Evolutionary conservation across 2,797 vertebrate species (phyloP).

Genomic region (Galago senegalensis): DNA sequence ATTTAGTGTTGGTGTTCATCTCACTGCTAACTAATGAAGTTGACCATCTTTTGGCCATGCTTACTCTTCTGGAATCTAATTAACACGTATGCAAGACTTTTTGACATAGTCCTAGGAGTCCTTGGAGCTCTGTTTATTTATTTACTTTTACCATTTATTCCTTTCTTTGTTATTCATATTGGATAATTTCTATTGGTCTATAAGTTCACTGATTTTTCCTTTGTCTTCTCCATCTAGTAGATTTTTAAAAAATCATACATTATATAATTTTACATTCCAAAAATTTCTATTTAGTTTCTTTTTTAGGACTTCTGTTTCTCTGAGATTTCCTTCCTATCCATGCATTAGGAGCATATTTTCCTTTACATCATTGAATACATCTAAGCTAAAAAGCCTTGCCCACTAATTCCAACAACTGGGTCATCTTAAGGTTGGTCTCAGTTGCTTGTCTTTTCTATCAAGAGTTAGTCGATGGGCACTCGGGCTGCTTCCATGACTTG

Average conservation of each 20-base stretch:
- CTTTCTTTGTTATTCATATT: background rate
- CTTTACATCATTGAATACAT: background rate
- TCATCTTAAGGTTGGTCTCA: background rate
- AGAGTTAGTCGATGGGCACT: background rate
- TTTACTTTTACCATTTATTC: background rate
- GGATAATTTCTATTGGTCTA: background rate
- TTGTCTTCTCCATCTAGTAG: background rate
- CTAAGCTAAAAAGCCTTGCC: background rate
- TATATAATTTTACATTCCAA: background rate
- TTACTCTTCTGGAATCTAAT: background rate
- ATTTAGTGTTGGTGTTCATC: background rate
- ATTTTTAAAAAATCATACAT: background rate
- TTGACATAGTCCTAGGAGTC: background rate
- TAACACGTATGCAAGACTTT: background rate
- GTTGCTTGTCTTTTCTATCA: background rate
- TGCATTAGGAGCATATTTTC: background rate
- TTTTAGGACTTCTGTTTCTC: background rate
- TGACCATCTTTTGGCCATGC: background rate
- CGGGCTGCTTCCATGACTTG: too few species aligned
- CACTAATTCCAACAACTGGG: background rate
- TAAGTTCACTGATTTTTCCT: conserved; percentile 1
- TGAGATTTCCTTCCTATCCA: background rate
- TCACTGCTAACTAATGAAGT: background rate
- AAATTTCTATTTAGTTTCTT: background rate
- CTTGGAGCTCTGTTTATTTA: background rate